Base-by-base conservation (phyloP, 1,140 invertebrate species). In the Branchinecta lynchi region DNA sequence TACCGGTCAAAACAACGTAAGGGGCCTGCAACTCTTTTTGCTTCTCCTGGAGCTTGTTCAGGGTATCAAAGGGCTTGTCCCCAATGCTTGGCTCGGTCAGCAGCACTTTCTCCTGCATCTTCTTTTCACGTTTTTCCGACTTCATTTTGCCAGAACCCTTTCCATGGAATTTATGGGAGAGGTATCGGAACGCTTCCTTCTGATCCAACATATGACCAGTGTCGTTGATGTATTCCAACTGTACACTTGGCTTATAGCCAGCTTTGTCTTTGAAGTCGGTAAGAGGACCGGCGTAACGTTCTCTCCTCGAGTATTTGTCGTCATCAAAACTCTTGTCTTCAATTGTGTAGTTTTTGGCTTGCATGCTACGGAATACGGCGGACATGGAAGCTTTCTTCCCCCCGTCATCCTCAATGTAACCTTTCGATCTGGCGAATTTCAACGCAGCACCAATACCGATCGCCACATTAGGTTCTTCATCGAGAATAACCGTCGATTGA, bases 141-240 rank as follows among this genome's bases (percentile, higher is more conserved):
- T 99, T 99, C 81, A 97, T 98, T 79, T 99, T 99, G 66, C 96
- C 96, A 8, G 95, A 93, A 17, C 94, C 95, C 83, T 99, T 99
- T 21, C 97, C 97, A 81, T 99, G 97, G 79, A 99, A 99, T 80
- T 97, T 96, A 78, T 98, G 95, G 17, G 92, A 95, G 15, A 96
- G 80, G 70, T 81, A 81, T 69, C 85, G 75, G 79, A 99, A 99
- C 17, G 97, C 97, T 83, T 99, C 96, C 79, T 99, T 99, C 43
- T 88, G 86, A 74, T 87, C 90, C 68, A 99, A 82, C 69, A 90
- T 84, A 68, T 88, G 84, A 3, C 96, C 96, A 77, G 91, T 89
- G 76, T 98, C 94, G 80, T 99, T 96, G 70, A 96, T 94, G 76
- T 99, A 99, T 76, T 97, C 94, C 72, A 99, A 81, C 79, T 97